These are phyloP conservation scores for Eulimnadia texana DNA, from an alignment of 1,140 invertebrate species.

Conservation along the genomic window DNA sequence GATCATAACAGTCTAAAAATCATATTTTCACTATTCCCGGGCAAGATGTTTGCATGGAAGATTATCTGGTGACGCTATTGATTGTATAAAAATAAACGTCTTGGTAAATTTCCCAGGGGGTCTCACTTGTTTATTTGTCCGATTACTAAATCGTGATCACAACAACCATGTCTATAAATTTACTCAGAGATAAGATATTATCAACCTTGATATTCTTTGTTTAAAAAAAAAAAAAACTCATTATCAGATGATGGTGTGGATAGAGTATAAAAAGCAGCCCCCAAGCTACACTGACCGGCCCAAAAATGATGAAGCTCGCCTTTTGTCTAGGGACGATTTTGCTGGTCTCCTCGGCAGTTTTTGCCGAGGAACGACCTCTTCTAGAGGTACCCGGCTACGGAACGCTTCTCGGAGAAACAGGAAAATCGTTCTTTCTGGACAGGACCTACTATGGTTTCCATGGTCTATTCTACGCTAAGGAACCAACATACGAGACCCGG, in stretches of 20 bases:
- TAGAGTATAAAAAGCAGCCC: not conserved
- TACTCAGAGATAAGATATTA: too few species aligned
- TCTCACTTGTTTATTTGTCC: too few species aligned
- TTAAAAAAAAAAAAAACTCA: too few species aligned
- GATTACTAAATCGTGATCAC: too few species aligned
- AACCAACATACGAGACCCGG: constrained; percentile 11
- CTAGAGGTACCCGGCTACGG: not conserved
- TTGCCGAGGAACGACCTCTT: not conserved
- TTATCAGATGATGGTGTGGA: not conserved
- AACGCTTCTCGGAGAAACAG: not conserved
- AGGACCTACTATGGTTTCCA: constrained; percentile 9
- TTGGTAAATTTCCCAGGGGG: too few species aligned
- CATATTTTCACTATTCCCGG: too few species aligned
- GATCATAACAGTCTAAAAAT: too few species aligned
- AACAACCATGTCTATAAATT: too few species aligned
- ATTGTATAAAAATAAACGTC: too few species aligned
- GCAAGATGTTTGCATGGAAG: too few species aligned
- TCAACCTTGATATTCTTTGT: too few species aligned
- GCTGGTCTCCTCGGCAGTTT: not conserved
- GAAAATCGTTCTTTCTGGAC: not conserved
- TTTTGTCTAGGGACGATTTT: not conserved
- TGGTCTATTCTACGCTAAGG: constrained; percentile 13
- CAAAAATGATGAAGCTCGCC: not conserved
- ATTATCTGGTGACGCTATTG: too few species aligned
- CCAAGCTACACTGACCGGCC: not conserved